A percentile compares a stretch with the other conserved stretches of the same genome.
These are phyloP conservation scores for Myotis daubentonii DNA, from an alignment of 2,797 vertebrate genomes.

Conservation along the genomic window DNA sequence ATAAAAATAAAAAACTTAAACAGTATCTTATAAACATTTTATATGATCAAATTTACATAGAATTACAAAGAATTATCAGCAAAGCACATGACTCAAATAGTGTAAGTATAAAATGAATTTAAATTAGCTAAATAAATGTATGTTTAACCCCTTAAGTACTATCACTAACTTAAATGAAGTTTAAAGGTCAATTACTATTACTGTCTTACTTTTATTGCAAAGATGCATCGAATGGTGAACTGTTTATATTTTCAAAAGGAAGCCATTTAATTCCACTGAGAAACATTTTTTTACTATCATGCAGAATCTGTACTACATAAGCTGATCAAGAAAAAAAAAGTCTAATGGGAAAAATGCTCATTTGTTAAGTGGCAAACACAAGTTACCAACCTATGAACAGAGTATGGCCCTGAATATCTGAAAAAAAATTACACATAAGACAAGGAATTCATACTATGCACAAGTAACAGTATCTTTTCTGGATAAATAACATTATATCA, in stretches of 20 bases:
- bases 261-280: background rate
- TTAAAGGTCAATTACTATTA: constrained; percentile 17
- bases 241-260: constrained; percentile 29
- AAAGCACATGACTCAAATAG: constrained; percentile 33
- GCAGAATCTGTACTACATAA: background rate
- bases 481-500: background rate
- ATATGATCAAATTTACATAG: constrained; percentile 19
- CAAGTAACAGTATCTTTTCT: background rate
- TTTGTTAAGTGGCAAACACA: constrained; percentile 16
- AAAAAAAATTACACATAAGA: constrained; percentile 53
- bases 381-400: background rate
- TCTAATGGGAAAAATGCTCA: background rate
- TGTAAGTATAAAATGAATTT: constrained; percentile 38
- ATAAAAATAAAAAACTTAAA: constrained; percentile 29
- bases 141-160: constrained; percentile 27
- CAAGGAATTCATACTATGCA: background rate
- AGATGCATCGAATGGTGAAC: background rate
- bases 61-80: constrained; percentile 37
- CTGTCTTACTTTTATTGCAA: constrained; percentile 47
- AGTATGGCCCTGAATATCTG: background rate
- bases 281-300: background rate
- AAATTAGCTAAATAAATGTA: constrained; percentile 17
- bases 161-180: constrained; percentile 32
- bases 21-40: background rate
- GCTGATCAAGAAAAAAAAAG: background rate